A percentile compares a stretch with the other conserved stretches of the same genome.
These are phyloP conservation scores for Beaufortia kweichowensis DNA, from an alignment of 2,113 vertebrate genomes.

Conservation along the genomic window DNA sequence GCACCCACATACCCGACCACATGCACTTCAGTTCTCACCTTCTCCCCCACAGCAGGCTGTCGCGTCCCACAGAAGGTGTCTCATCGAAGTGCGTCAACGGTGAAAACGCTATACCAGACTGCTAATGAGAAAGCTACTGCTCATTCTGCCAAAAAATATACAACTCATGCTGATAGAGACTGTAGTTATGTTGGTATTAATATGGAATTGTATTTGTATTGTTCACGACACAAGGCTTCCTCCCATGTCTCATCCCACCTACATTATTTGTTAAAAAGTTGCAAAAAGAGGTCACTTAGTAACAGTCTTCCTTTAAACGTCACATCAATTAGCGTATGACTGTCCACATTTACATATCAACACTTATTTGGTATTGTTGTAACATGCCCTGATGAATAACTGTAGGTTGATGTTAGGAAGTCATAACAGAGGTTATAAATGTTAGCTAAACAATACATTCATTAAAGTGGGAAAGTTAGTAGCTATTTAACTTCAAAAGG, in stretches of 20 bases:
- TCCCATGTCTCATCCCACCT: no score
- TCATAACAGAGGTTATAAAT: no score
- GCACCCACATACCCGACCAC: slow-evolving; percentile 43
- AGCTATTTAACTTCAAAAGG: background rate
- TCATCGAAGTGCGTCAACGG: slow-evolving; percentile 10
- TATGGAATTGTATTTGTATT: no score
- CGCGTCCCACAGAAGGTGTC: slow-evolving; percentile 44
- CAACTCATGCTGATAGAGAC: background rate
- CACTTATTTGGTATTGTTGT: background rate
- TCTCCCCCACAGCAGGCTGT: slow-evolving; percentile 36
- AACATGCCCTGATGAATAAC: no score
- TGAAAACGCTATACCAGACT: slow-evolving; percentile 25
- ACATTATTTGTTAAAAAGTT: no score
- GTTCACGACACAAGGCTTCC: no score
- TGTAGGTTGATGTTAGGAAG: no score
- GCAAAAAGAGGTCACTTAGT: no score
- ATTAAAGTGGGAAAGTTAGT: no score
- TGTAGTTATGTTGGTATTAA: background rate
- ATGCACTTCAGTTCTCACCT: slow-evolving; percentile 41
- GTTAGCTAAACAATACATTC: no score
- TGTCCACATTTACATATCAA: background rate
- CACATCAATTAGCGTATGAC: background rate
- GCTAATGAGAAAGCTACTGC: slow-evolving; percentile 25
- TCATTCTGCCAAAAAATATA: slow-evolving; percentile 17
- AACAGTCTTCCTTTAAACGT: no score